Conservation (phyloP, 2,888 invertebrate species). For the Drosophila demipolita region DNA sequence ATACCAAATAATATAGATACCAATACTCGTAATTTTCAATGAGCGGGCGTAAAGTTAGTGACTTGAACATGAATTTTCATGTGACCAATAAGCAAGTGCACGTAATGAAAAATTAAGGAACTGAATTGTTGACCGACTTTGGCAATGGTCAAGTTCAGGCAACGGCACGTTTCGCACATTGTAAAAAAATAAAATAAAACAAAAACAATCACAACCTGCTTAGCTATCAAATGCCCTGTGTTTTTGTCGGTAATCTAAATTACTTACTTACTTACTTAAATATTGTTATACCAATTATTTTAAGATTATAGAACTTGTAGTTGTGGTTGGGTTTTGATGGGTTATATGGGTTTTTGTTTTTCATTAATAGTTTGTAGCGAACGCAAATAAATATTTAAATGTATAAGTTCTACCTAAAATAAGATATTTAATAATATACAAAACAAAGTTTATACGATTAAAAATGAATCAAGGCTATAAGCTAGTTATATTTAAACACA, state of each 20-base stretch:
- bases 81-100: slow-evolving; percentile 29
- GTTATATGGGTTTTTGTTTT: not conserved
- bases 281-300: not conserved
- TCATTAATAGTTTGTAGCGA: not conserved
- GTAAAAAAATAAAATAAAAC: slow-evolving; percentile 3
- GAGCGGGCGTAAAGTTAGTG: slow-evolving; percentile 38
- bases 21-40: slow-evolving; percentile 54
- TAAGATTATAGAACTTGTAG: not conserved
- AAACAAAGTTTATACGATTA: slow-evolving; percentile 18
- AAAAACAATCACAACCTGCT: too few relatives aligned
- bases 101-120: slow-evolving; percentile 38
- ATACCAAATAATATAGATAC: slow-evolving; percentile 45
- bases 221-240: slow-evolving; percentile 25
- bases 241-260: not conserved
- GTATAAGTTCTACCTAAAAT: not conserved
- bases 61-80: slow-evolving; percentile 75
- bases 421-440: not conserved
- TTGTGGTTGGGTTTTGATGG: not conserved
- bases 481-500: not conserved
- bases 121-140: slow-evolving; percentile 45
- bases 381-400: not conserved
- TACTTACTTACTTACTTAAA: not conserved
- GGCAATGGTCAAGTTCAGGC: slow-evolving; percentile 63
- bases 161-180: slow-evolving; percentile 65
- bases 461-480: slow-evolving; percentile 5